A percentile compares a stretch with the other conserved stretches of the same genome.
These are phyloP conservation scores for Strigamia maritima DNA, from an alignment of 2,888 invertebrate species.

Conservation along the genomic window DNA sequence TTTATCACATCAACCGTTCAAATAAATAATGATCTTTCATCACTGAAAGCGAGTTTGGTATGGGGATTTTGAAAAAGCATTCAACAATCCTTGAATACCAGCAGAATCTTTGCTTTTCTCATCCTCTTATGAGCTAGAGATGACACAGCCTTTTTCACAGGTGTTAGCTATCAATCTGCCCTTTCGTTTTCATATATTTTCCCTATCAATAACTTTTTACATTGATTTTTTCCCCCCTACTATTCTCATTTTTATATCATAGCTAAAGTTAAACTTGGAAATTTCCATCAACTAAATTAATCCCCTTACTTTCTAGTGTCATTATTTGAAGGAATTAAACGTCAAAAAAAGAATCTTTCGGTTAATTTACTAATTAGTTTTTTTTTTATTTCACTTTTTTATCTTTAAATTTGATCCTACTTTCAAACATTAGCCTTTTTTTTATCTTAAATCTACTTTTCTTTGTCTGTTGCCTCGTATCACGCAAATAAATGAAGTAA, in stretches of 20 bases:
- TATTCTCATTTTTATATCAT: not conserved
- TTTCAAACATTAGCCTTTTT: not conserved
- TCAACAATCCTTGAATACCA: conserved; percentile 21
- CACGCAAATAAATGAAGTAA: no score
- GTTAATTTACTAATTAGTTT: conserved; percentile 13
- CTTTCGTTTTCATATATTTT: not conserved
- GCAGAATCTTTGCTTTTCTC: not conserved
- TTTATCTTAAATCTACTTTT: not conserved
- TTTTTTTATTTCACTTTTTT: not conserved
- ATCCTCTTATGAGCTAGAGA: not conserved
- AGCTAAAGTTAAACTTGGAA: not conserved
- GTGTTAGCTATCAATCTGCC: not conserved
- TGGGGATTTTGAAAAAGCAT: not conserved
- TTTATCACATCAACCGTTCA: not conserved
- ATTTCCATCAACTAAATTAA: not conserved
- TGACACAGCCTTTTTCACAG: conserved; percentile 19
- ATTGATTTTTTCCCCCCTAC: not conserved
- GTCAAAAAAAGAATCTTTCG: not conserved
- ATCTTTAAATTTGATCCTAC: not conserved
- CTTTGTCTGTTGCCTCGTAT: not conserved
- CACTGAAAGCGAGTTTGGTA: not conserved
- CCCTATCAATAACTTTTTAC: not conserved
- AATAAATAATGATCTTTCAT: conserved; percentile 13
- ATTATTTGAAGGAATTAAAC: not conserved
- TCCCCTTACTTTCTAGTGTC: not conserved